phyloP scores from a whole-genome alignment of 2,888 invertebrate species.

The Beris chalybata region DNA sequence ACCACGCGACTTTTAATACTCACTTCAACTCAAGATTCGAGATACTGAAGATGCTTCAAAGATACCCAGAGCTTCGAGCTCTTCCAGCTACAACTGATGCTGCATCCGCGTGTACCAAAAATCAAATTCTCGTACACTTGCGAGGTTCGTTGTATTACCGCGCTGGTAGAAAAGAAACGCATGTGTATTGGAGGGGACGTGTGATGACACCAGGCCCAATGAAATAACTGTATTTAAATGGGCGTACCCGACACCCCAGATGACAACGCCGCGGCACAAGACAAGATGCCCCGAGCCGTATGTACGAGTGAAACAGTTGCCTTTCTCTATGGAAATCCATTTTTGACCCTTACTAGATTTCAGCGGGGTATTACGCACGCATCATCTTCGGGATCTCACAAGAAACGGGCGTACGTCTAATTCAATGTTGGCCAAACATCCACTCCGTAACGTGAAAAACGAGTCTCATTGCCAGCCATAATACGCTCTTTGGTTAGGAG shows the following conservation, averaged over 20 bases:
- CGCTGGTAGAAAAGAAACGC: too few species aligned
- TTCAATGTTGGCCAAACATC: slow-evolving; percentile 18
- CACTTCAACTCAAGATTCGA: too few species aligned
- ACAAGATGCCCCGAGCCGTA: not conserved
- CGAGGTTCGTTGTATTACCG: too few species aligned
- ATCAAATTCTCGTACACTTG: too few species aligned
- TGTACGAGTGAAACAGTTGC: slow-evolving; percentile 12
- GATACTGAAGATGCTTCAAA: too few species aligned
- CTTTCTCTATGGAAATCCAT: not conserved
- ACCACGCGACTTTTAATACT: too few species aligned
- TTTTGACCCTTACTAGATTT: not conserved
- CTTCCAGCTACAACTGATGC: too few species aligned
- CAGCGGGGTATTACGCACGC: not conserved
- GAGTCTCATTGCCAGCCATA: not conserved
- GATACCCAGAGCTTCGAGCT: too few species aligned
- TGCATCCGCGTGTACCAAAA: too few species aligned
- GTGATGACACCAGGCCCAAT: slow-evolving; percentile 50
- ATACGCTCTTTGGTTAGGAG: slow-evolving; percentile 5
- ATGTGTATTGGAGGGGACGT: slow-evolving; percentile 38
- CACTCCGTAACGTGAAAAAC: too few species aligned
- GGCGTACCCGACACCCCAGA: slow-evolving; percentile 55
- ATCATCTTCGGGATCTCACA: not conserved
- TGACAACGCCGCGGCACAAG: slow-evolving; percentile 35
- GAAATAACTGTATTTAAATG: slow-evolving; percentile 58
- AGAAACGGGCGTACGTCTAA: slow-evolving; percentile 21